Conservation (phyloP, 2,113 vertebrate species). For the Apistogramma diplotaenia region DNA sequence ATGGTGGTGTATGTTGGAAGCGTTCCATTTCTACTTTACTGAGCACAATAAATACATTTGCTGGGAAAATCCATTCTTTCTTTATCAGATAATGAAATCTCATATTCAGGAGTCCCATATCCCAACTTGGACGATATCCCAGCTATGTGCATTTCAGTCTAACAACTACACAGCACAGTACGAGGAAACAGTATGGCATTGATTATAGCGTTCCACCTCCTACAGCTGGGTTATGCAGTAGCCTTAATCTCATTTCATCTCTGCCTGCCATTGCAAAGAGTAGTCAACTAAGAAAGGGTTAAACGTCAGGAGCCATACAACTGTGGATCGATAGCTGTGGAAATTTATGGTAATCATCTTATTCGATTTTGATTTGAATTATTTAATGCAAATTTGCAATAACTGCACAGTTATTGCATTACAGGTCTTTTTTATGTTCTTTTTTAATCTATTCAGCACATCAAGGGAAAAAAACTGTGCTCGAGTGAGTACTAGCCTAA, state of each 20-base stretch:
- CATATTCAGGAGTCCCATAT: slow-evolving; percentile 47
- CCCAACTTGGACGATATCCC: slow-evolving; percentile 24
- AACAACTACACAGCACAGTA: slow-evolving; percentile 20
- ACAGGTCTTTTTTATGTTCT: background rate
- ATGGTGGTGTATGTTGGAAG: background rate
- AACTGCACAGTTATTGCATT: background rate
- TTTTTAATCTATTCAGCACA: background rate
- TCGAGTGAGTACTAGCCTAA: background rate
- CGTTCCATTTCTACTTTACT: slow-evolving; percentile 47
- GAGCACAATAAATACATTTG: slow-evolving; percentile 58
- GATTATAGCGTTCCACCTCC: slow-evolving; percentile 22
- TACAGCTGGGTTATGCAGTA: slow-evolving; percentile 5
- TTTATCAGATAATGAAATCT: slow-evolving; percentile 74
- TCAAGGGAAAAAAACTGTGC: background rate
- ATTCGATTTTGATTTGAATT: background rate
- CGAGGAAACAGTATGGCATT: slow-evolving; percentile 8
- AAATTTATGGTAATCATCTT: background rate
- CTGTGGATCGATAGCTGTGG: background rate
- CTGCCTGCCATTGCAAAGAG: background rate
- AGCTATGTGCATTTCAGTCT: slow-evolving; percentile 25
- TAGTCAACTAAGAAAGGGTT: slow-evolving; percentile 19
- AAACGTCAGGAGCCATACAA: slow-evolving; percentile 12
- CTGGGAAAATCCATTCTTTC: slow-evolving; percentile 43
- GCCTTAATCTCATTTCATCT: slow-evolving; percentile 6
- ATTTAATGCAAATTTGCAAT: background rate